phyloP scores from a whole-genome alignment of 2,888 invertebrate genomes.

The Nymphalis polychloros region DNA sequence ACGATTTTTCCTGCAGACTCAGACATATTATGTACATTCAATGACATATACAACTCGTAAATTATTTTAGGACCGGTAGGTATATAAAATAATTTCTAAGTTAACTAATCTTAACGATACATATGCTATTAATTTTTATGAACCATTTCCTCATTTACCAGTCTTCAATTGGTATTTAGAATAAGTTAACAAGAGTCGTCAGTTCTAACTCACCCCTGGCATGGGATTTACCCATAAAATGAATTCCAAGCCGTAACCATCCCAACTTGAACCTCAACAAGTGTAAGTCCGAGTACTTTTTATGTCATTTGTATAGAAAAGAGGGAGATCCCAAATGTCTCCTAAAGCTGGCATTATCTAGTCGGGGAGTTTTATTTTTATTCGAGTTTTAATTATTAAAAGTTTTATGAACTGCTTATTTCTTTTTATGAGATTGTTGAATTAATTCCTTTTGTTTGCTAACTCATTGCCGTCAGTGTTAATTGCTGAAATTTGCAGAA shows the following conservation, averaged over 20 bases:
- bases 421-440: slow-evolving; percentile 78
- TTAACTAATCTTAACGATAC: background rate
- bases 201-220: slow-evolving; percentile 65
- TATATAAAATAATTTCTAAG: too few relatives aligned
- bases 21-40: too few relatives aligned
- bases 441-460: slow-evolving; percentile 79
- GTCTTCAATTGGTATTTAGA: slow-evolving; percentile 65
- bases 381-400: slow-evolving; percentile 80
- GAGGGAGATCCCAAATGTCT: slow-evolving; percentile 38
- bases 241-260: slow-evolving; percentile 51
- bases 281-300: slow-evolving; percentile 20
- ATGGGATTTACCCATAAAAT: slow-evolving; percentile 62
- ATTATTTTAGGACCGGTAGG: too few relatives aligned
- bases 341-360: slow-evolving; percentile 48
- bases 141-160: slow-evolving; percentile 68
- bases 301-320: slow-evolving; percentile 21
- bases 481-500: slow-evolving; percentile 51
- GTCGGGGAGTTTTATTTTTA: slow-evolving; percentile 70
- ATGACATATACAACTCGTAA: too few relatives aligned
- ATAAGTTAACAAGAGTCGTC: slow-evolving; percentile 78
- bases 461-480: slow-evolving; percentile 58
- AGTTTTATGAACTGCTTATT: slow-evolving; percentile 81
- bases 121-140: slow-evolving; percentile 53
- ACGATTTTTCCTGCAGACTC: too few relatives aligned
- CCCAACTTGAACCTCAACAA: slow-evolving; percentile 47